phyloP scores from a whole-genome alignment of 2,888 invertebrate genomes.

The Himalopsyche japonica region DNA sequence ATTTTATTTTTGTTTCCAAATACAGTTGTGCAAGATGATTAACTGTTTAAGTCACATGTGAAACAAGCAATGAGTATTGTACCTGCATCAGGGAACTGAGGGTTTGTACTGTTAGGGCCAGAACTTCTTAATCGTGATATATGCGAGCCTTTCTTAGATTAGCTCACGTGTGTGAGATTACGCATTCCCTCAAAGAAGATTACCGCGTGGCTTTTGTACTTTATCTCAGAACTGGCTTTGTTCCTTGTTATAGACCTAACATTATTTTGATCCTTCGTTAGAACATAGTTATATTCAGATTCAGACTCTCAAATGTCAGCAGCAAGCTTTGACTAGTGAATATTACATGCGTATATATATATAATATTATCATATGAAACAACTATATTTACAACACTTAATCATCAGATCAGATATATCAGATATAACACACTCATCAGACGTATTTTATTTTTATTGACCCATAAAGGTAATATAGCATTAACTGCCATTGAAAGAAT shows the following conservation, averaged over 20 bases:
- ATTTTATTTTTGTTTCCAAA: no score
- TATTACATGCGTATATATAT: no score
- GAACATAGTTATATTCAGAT: background rate
- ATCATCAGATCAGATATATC: no score
- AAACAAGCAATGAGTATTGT: background rate
- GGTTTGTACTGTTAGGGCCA: background rate
- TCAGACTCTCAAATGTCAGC: background rate
- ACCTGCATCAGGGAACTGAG: background rate
- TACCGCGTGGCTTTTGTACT: constrained; percentile 36
- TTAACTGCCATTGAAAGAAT: no score
- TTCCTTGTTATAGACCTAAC: background rate
- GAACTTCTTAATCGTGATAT: constrained; percentile 1
- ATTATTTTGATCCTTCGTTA: background rate
- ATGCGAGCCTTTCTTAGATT: constrained; percentile 19
- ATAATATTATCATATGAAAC: no score
- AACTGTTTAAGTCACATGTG: background rate
- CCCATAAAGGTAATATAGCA: no score
- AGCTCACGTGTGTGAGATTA: constrained; percentile 39
- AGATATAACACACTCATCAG: no score
- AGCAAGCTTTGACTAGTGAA: background rate
- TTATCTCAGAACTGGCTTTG: constrained; percentile 34
- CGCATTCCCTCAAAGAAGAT: constrained; percentile 40
- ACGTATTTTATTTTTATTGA: no score
- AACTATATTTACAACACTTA: no score
- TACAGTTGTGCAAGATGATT: background rate